phyloP scores from a whole-genome alignment of 1,140 invertebrate species.

The Reticulitermes speratus region DNA sequence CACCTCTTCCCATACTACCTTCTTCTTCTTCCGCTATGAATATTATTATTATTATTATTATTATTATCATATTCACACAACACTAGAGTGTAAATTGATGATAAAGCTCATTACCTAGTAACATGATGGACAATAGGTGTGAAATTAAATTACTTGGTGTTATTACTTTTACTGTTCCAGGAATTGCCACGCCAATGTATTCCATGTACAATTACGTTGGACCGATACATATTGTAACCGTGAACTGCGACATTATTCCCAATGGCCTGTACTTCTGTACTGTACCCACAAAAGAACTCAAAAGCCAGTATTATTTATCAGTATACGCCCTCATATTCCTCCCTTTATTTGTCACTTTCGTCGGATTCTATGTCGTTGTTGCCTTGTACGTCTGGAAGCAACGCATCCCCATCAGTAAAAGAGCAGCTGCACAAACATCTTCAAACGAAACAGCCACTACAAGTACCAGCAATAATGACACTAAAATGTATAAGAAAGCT shows the following conservation, averaged over 20 bases:
- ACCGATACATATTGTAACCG: conserved; percentile 37
- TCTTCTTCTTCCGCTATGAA: no score
- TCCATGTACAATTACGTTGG: conserved; percentile 23
- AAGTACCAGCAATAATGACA: neutral
- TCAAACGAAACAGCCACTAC: neutral
- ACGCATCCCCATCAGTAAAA: conserved; percentile 30
- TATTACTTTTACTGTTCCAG: neutral
- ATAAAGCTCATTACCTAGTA: no score
- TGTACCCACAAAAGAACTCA: neutral
- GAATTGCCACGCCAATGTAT: conserved; percentile 10
- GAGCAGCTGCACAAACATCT: conserved; percentile 5
- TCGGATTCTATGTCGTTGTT: conserved; percentile 55
- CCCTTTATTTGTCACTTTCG: conserved; percentile 52
- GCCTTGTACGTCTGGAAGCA: conserved; percentile 52
- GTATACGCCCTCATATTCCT: conserved; percentile 54
- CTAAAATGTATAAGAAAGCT: neutral
- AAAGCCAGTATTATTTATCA: conserved; percentile 45
- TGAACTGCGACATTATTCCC: conserved; percentile 38
- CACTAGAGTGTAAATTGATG: no score
- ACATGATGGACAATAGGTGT: no score
- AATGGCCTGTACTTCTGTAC: conserved; percentile 33
- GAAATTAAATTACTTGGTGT: no score
- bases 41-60: no score
- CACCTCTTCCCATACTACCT: no score
- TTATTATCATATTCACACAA: no score